phyloP scores from a whole-genome alignment of 2,113 vertebrate genomes.

The Athene noctua region DNA sequence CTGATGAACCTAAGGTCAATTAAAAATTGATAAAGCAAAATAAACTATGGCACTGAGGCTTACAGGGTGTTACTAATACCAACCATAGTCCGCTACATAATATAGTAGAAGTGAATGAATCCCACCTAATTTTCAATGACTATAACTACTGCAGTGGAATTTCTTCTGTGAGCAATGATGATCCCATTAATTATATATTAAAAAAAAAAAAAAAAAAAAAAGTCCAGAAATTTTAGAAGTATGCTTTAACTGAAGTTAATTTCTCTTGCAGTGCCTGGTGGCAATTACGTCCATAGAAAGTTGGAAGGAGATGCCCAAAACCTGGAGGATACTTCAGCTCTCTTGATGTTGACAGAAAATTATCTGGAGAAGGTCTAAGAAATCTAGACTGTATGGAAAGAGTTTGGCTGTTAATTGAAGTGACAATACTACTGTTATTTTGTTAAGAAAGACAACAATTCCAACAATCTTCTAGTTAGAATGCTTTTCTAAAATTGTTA shows the following conservation, averaged over 20 bases:
- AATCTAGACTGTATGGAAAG: background rate
- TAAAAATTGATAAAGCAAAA: background rate
- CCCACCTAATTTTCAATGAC: background rate
- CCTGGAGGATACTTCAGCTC: background rate
- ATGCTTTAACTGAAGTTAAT: background rate
- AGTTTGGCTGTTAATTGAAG: background rate
- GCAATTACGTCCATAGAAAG: background rate
- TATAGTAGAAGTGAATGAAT: background rate
- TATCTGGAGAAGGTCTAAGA: background rate
- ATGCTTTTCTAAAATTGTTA: background rate
- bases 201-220: background rate
- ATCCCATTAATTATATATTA: background rate
- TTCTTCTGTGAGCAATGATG: background rate
- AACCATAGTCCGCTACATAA: rapidly evolving
- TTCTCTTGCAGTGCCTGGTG: background rate
- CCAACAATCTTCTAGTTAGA: background rate
- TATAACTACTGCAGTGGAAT: background rate
- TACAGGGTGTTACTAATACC: background rate
- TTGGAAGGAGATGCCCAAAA: background rate
- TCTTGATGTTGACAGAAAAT: background rate
- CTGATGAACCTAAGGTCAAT: background rate
- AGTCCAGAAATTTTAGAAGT: background rate
- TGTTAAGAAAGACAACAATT: background rate
- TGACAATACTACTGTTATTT: background rate
- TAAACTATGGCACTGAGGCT: background rate